Percentiles rank a stretch among this genome's conserved stretches.
These are phyloP conservation scores for Anas bernieri DNA, from an alignment of 2,797 vertebrate species.

Conservation along the genomic window DNA sequence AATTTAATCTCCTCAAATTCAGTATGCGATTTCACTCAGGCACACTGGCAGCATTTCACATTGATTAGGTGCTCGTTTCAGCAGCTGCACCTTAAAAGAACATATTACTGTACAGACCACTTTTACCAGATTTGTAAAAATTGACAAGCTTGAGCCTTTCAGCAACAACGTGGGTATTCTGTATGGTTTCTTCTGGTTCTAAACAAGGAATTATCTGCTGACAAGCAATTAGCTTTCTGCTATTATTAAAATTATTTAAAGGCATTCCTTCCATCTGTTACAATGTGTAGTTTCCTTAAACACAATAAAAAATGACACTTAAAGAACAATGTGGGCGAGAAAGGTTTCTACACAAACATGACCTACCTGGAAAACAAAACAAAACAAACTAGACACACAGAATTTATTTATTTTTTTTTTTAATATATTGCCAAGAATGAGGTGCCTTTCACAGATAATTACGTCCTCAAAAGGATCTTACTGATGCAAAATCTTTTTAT, in stretches of 20 bases:
- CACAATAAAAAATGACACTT: neutral
- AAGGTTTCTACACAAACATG: neutral
- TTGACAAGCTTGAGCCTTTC: neutral
- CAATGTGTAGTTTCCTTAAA: neutral
- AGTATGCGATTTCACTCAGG: neutral
- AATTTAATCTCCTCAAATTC: neutral
- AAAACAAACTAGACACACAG: neutral
- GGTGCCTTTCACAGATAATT: neutral
- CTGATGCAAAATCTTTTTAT: neutral
- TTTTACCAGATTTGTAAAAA: neutral
- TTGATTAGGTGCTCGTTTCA: neutral
- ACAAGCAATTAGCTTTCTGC: constrained; percentile 12
- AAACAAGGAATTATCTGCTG: constrained; percentile 3
- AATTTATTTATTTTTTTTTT: neutral
- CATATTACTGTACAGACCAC: neutral
- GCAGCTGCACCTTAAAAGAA: neutral
- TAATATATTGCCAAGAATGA: neutral
- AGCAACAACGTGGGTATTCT: neutral
- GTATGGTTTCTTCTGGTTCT: neutral
- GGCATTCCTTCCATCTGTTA: constrained; percentile 26
- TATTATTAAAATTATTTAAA: neutral
- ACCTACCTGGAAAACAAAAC: neutral
- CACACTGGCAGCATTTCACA: neutral
- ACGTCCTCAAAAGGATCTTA: neutral
- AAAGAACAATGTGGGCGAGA: neutral